These are phyloP conservation scores for Halcyon smyrnensis DNA, from an alignment of 2,797 vertebrate species.

Conservation along the genomic window DNA sequence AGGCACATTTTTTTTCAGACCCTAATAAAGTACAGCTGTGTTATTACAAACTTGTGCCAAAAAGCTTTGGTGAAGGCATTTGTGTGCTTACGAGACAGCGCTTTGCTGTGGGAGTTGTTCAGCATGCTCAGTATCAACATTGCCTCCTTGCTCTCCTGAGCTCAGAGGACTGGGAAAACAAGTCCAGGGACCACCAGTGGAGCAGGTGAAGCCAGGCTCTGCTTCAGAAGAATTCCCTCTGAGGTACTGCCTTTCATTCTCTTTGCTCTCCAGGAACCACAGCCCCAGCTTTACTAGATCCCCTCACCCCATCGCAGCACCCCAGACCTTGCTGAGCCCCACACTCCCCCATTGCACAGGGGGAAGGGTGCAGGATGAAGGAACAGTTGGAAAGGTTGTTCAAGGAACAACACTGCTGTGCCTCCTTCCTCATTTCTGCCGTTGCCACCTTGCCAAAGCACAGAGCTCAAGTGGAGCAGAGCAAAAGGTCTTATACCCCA, in stretches of 20 bases:
- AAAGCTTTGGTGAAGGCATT: not conserved
- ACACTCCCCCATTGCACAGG: accelerated
- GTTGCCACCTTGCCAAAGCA: not conserved
- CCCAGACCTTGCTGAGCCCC: not conserved
- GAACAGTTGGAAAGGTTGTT: not conserved
- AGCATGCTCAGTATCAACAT: not conserved
- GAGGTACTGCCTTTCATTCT: not conserved
- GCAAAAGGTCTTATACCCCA: not conserved
- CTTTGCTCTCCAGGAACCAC: not conserved
- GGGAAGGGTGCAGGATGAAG: not conserved
- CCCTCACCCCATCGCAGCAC: not conserved
- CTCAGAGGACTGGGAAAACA: not conserved
- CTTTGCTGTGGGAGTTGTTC: not conserved
- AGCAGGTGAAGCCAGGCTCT: not conserved
- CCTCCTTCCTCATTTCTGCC: not conserved
- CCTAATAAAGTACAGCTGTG: not conserved
- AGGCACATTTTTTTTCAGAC: not conserved
- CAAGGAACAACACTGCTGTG: not conserved
- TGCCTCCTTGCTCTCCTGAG: not conserved
- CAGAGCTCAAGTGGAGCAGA: not conserved
- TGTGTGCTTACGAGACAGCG: not conserved
- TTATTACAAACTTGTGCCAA: not conserved
- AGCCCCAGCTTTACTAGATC: not conserved
- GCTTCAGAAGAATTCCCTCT: not conserved
- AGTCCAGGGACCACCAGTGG: not conserved